These are phyloP conservation scores for Heptranchias perlo DNA, from an alignment of 2,113 vertebrate species.

Conservation along the genomic window DNA sequence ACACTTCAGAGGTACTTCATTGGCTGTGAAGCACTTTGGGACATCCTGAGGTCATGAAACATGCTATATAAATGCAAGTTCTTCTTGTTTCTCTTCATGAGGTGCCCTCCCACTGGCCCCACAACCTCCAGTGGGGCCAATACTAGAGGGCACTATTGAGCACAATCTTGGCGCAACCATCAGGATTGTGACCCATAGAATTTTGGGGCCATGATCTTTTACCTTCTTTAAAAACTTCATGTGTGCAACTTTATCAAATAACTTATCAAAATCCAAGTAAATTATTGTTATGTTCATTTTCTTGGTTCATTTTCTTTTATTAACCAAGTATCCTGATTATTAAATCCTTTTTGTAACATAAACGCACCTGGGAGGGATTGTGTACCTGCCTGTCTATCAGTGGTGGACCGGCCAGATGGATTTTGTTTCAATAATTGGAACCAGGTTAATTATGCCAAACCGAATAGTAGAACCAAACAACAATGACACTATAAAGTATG, in stretches of 20 bases:
- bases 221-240: neutral
- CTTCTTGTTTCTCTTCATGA: neutral
- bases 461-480: neutral
- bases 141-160: neutral
- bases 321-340: neutral
- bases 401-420: neutral
- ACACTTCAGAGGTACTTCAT: neutral
- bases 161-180: neutral
- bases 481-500: neutral
- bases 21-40: neutral
- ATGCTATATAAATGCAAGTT: neutral
- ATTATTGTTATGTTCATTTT: neutral
- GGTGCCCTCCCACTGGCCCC: neutral
- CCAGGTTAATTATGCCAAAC: neutral
- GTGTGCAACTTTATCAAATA: neutral
- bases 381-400: neutral
- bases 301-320: neutral
- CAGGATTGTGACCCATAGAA: neutral
- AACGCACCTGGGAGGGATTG: neutral
- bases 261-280: neutral
- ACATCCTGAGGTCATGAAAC: neutral
- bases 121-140: neutral
- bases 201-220: neutral
- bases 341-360: neutral
- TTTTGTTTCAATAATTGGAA: constrained; percentile 1